Base-by-base conservation (phyloP, 2,113 vertebrate species). In the Xyrauchen texanus region DNA sequence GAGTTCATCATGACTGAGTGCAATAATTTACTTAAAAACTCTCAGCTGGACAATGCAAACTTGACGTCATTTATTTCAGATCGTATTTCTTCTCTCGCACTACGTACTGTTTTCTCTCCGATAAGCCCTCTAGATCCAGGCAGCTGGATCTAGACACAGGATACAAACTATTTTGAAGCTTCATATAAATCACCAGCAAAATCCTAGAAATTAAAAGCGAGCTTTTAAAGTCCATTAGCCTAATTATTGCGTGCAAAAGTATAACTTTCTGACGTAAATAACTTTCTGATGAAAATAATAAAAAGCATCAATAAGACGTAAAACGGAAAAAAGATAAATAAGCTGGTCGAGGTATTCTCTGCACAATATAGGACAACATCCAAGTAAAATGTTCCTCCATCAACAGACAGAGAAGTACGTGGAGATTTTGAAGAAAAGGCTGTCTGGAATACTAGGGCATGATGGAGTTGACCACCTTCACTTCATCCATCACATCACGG, bases 51-150 rank as follows among this genome's bases (percentile, higher is more conserved):
- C 71, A 83, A 85, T 57, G 64, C 75, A 73, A 78, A 69, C 69
- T 70, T 83, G 76, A 83, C 72, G 79, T 85, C 84, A 85, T 74
- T 52, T 77, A 71, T 76, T 73, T 67, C 60, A 69, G 71, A 77
- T 83, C 84, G 57, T 15, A 83, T 81, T 81, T 83, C 81, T 79
- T 11, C 66, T 57, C 61, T 72, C 49, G 55, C 66, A 46, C 79
- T 81, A 47, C 72, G 47, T 66, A 65, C 77, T 68, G 74, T 68
- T 76, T 80, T 78, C 79, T 86, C 89, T 89, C 88, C 88, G 87
- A 89, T 74, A 82, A 87, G 87, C 76, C 87, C 89, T 85, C 88
- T 86, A 79, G 88, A 90, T 87, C 88, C 88, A 87, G 87, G 79
- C 55, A 63, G 21, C 21, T 34, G 65, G 45, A 52, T 58, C n/a